Base-by-base conservation (phyloP, 1,140 invertebrate species). In the Drosophila prosaltans region DNA sequence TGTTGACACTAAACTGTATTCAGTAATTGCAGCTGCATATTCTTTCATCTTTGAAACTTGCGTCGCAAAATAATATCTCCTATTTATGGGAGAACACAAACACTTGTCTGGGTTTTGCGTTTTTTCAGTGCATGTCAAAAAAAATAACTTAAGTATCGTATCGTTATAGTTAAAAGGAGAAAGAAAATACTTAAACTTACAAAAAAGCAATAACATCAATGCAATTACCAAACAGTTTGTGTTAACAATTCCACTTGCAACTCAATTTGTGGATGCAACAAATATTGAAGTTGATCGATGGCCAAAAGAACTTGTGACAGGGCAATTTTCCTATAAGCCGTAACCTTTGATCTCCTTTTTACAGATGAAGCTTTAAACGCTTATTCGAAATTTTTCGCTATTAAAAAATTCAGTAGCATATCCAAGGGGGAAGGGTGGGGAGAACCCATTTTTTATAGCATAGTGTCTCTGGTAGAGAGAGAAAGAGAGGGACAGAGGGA, bases 371-470 rank as follows among this genome's bases (percentile, higher is more conserved):
- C 32, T 59, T 59, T 59, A 59, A 59, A 39, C 32, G 24, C 21
- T 21, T 51, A 24, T 51, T 10, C 21, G 45, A 10, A 51, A 51
- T 26, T 51, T 21, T 51, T 7, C 7, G 45, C 45, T 59, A 39
- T 39, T 59, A 59, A 59, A 59, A 59, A 59, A 59, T 59, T 59
- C 57, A 59, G 57, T 59, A 39, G 57, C 30, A 59, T 59, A 39
- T 59, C 26, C 57, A 39, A 59, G 10, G 57, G 32, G 11, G 45
- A 1, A 3, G 21, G 11, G 16, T 21, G 11, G 4, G 16, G 16
- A 16, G 6, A 16, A 16, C 16, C 16, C 2, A 11, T 58, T 36
- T 58, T 55, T 55, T 55, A 28, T 55, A 11, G 24, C 55, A n/a
- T 36, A 58, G 55, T n/a, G 6, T 3, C 28, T 30, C 28, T 3